Conservation (phyloP, 2,888 invertebrate species). For the Stictocephala bisonia region DNA sequence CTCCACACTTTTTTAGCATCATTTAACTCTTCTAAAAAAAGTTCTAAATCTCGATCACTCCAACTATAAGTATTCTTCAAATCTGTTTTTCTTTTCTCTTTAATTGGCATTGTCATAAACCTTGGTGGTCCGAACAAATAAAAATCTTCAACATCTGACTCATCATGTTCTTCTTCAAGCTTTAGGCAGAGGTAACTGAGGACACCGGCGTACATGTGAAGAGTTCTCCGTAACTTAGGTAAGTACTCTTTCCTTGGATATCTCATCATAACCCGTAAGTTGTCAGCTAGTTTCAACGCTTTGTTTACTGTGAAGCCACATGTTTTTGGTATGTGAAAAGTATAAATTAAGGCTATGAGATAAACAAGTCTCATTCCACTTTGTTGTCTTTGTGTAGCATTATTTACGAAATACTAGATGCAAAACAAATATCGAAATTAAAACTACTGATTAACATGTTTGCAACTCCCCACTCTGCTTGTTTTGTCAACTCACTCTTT, state of each 20-base stretch:
- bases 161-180: conserved; percentile 3
- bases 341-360: too few relatives aligned
- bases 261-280: conserved; percentile 26
- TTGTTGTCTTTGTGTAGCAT: too few relatives aligned
- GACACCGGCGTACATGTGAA: conserved; percentile 23
- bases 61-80: conserved; percentile 15
- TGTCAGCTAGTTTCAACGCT: conserved; percentile 14
- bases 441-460: too few relatives aligned
- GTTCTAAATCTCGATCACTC: neutral
- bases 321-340: too few relatives aligned
- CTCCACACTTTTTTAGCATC: conserved; percentile 33
- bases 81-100: conserved; percentile 7
- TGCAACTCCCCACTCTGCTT: too few relatives aligned
- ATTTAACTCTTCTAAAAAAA: conserved; percentile 30
- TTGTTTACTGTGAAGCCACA: conserved; percentile 6
- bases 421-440: too few relatives aligned
- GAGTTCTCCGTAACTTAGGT: conserved; percentile 15
- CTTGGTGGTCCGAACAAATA: conserved; percentile 24
- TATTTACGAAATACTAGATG: too few relatives aligned
- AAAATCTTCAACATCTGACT: conserved; percentile 25
- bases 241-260: conserved; percentile 26
- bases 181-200: conserved; percentile 7
- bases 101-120: conserved; percentile 29
- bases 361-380: too few relatives aligned
- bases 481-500: too few relatives aligned